Conservation (phyloP, 2,797 vertebrate species). For the Pangasius larnaudii region DNA sequence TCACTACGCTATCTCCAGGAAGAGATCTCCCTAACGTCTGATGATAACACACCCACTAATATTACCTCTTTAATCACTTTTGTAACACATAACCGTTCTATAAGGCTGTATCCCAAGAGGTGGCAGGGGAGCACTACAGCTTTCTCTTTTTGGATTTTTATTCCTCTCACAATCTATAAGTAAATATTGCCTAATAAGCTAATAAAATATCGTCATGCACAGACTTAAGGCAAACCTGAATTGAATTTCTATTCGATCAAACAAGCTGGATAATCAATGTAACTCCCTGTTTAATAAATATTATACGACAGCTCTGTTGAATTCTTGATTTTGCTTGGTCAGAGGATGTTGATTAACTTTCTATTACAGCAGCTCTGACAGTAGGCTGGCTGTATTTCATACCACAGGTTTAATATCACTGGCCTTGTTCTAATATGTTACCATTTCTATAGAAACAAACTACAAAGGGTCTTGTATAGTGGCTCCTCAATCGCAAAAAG, state of each 20-base stretch:
- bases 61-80: slow-evolving; percentile 15
- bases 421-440: not conserved
- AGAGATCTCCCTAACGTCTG: not conserved
- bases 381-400: not conserved
- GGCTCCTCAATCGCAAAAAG: not conserved
- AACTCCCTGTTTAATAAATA: not conserved
- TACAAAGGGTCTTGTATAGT: not conserved
- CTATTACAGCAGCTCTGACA: not conserved
- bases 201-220: not conserved
- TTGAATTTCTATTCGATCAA: not conserved
- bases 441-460: not conserved
- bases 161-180: not conserved
- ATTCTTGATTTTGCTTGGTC: not conserved
- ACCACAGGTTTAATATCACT: not conserved
- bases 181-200: not conserved
- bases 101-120: not conserved
- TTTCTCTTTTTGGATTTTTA: not conserved
- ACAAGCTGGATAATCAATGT: not conserved
- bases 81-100: not conserved
- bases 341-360: not conserved
- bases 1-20: slow-evolving; percentile 6
- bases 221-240: not conserved
- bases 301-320: not conserved
- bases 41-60: not conserved
- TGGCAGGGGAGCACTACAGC: not conserved